Conservation (phyloP, 2,888 invertebrate species). For the Stenotaenia linearis region DNA sequence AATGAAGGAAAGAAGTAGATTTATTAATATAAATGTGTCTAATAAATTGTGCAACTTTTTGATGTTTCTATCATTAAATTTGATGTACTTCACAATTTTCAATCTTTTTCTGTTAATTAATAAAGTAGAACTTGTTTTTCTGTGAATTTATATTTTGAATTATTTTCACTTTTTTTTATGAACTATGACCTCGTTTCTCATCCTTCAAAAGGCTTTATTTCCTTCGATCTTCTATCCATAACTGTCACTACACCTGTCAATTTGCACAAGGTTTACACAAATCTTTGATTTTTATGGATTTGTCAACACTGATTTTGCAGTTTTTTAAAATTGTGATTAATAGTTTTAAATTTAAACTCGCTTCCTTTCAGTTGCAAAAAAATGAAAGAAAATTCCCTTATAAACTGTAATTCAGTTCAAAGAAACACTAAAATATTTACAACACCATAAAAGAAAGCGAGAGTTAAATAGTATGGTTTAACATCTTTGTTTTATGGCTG, state of each 20-base stretch:
- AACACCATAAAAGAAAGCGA: background rate
- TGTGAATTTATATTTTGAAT: background rate
- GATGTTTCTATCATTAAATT: too few species aligned
- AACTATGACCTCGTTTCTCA: background rate
- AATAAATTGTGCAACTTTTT: background rate
- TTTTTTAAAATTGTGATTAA: background rate
- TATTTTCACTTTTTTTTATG: background rate
- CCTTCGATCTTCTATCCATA: background rate
- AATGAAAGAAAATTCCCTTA: background rate
- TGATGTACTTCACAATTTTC: background rate
- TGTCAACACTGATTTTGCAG: background rate
- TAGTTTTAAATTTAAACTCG: background rate
- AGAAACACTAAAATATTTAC: background rate
- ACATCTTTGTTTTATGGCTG: background rate
- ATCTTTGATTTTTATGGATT: background rate
- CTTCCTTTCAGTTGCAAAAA: too few species aligned
- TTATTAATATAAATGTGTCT: background rate
- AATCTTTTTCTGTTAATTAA: background rate
- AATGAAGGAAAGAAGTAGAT: constrained; percentile 9
- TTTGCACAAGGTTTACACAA: background rate
- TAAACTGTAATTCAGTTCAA: background rate
- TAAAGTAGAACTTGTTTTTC: background rate
- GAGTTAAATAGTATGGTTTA: background rate
- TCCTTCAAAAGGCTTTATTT: background rate
- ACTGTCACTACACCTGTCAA: background rate